phyloP scores from a whole-genome alignment of 2,888 invertebrate species.

The Ophioninae sp. region DNA sequence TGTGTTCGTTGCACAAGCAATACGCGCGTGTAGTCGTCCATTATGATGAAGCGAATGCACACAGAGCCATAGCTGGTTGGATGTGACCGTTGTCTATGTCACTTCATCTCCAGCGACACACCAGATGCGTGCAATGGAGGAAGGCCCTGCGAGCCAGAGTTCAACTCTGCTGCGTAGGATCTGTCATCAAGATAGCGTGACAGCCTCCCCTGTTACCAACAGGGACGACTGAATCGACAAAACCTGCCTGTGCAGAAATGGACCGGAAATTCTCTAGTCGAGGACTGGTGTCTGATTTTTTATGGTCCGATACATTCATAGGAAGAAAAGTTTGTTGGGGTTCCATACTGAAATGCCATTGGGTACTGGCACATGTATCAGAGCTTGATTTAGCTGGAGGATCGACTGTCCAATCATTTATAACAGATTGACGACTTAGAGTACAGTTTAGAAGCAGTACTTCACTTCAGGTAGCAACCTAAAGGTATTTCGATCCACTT shows the following conservation, averaged over 20 bases:
- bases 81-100: constrained; percentile 12
- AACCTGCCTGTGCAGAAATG: background rate
- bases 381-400: too few species aligned
- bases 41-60: constrained; percentile 19
- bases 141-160: constrained; percentile 19
- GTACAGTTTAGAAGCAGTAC: too few species aligned
- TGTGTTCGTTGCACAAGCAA: constrained; percentile 26
- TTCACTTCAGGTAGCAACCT: too few species aligned
- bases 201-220: background rate
- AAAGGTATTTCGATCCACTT: too few species aligned
- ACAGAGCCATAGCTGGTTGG: background rate
- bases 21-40: constrained; percentile 32
- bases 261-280: background rate
- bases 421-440: too few species aligned
- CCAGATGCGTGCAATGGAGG: constrained; percentile 26
- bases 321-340: too few species aligned
- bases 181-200: background rate
- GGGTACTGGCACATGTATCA: too few species aligned
- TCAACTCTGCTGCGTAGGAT: constrained; percentile 12
- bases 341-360: too few species aligned
- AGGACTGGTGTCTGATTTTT: too few species aligned
- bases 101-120: constrained; percentile 39
- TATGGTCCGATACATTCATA: too few species aligned
- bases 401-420: too few species aligned
- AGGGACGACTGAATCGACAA: background rate